phyloP scores from a whole-genome alignment of 2,888 invertebrate genomes.

The Rapana venosa region DNA sequence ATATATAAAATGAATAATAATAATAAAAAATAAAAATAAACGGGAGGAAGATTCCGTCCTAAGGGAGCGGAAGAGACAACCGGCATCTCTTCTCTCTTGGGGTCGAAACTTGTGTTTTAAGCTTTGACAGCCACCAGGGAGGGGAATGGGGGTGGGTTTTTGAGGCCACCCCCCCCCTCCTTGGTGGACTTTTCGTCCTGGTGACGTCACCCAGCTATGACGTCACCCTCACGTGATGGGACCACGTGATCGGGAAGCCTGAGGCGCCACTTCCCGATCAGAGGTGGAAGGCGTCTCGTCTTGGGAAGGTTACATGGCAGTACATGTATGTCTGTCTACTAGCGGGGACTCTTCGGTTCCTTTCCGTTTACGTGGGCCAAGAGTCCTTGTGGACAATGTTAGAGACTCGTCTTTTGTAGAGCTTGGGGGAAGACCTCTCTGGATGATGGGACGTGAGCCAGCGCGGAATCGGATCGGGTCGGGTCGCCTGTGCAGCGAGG shows the following conservation, averaged over 20 bases:
- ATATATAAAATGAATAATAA: neutral
- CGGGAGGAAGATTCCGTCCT: neutral
- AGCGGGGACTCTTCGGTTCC: neutral
- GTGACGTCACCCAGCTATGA: slow-evolving; percentile 30
- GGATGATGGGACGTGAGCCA: neutral
- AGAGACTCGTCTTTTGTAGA: neutral
- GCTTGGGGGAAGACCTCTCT: neutral
- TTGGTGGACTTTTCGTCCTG: neutral
- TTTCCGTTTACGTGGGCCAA: neutral
- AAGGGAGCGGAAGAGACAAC: neutral
- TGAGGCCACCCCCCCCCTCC: no score
- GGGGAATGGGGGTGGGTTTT: neutral
- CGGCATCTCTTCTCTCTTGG: slow-evolving; percentile 23
- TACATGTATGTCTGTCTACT: neutral
- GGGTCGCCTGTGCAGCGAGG: neutral
- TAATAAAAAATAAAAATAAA: neutral
- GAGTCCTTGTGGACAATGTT: no score
- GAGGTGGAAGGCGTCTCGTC: neutral
- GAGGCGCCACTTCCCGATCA: slow-evolving; percentile 27
- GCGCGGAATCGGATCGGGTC: no score
- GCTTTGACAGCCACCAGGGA: neutral
- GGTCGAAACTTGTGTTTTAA: neutral
- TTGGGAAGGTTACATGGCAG: neutral
- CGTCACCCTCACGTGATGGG: slow-evolving; percentile 32
- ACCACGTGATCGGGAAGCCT: slow-evolving; percentile 36